Evolutionary conservation across 2,113 vertebrate genomes (phyloP), one percentile per base, ranked within the genome.

Genomic region (Sardina pilchardus): DNA sequence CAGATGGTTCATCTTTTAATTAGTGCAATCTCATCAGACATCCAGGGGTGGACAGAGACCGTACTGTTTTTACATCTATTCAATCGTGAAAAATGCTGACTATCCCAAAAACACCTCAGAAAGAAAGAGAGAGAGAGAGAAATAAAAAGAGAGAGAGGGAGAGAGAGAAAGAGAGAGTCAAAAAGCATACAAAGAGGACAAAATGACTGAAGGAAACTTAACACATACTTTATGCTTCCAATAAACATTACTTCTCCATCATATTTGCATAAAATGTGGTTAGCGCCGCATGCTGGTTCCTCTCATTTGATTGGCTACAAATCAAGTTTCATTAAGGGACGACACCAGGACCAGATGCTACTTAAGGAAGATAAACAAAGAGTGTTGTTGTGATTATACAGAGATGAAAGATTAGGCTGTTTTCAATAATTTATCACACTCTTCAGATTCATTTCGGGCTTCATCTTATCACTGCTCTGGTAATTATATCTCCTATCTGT

Each of bases 351-450:
- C 82, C 89, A 92, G 90, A 91, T 92, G 90, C 84, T 86, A 87
- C 87, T 90, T 88, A 88, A 88, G 87, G 85, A 85, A 87, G 90
- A 91, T 82, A 92, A 90, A 89, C 86, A 90, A 86, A 82, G 82
- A 88, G 88, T 81, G 85, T 84, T 83, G 81, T 87, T 85, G 81
- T 87, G 86, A 87, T 90, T 89, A 86, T 81, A 87, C 48, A 14
- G 44, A 88, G 85, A 89, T 90, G 89, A 89, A 87, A 88, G 88
- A 89, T 88, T 85, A 75, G 53, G 59, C 45, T 83, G 48, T 47
- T 89, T 88, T 89, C 82, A 89, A 87, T 89, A 59, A 88, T 90
- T 88, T 10, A 87, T 89, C 50, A 56, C 59, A 78, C 82, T 21
- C 26, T 24, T n/a, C 24, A 83, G 80, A 81, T 86, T 86, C 75